Evolutionary conservation across 1,140 invertebrate species (phyloP).

Genomic region (Cecropterus lyciades): DNA sequence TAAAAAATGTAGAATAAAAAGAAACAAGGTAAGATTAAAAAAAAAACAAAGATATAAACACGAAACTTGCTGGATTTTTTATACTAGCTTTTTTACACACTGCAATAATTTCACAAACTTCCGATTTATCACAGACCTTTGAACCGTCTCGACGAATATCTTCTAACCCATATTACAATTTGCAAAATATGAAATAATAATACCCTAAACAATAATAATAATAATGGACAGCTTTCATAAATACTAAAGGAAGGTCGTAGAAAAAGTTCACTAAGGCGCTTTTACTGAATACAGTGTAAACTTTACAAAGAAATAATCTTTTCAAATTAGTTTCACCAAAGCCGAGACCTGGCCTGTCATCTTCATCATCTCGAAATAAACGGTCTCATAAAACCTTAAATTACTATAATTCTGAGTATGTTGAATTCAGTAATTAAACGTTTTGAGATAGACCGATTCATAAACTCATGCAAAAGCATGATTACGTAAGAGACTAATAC

Average conservation of each 20-base stretch:
- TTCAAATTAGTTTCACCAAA: constrained; percentile 2
- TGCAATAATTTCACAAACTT: constrained; percentile 42
- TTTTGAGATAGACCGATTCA: too few relatives aligned
- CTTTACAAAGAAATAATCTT: neutral
- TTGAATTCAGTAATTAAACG: too few relatives aligned
- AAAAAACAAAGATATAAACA: constrained; percentile 1
- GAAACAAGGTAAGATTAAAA: neutral
- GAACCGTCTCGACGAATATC: constrained; percentile 45
- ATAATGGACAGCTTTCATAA: constrained; percentile 5
- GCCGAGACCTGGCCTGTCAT: neutral
- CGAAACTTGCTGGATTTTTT: constrained; percentile 5
- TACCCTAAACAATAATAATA: constrained; percentile 15
- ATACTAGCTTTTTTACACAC: constrained; percentile 33
- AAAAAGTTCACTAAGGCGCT: neutral
- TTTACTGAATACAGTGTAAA: neutral
- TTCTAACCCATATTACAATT: constrained; percentile 23
- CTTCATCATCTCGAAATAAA: too few relatives aligned
- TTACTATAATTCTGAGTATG: too few relatives aligned
- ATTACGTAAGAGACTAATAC: neutral
- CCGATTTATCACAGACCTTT: constrained; percentile 68
- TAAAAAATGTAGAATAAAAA: constrained; percentile 27
- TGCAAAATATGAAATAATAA: constrained; percentile 17
- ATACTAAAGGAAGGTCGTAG: neutral
- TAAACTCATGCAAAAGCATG: too few relatives aligned
- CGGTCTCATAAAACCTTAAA: too few relatives aligned